Evolutionary conservation across 2,113 vertebrate species (phyloP), one percentile per base, ranked within the genome.

Genomic region (Ranitomeya variabilis): DNA sequence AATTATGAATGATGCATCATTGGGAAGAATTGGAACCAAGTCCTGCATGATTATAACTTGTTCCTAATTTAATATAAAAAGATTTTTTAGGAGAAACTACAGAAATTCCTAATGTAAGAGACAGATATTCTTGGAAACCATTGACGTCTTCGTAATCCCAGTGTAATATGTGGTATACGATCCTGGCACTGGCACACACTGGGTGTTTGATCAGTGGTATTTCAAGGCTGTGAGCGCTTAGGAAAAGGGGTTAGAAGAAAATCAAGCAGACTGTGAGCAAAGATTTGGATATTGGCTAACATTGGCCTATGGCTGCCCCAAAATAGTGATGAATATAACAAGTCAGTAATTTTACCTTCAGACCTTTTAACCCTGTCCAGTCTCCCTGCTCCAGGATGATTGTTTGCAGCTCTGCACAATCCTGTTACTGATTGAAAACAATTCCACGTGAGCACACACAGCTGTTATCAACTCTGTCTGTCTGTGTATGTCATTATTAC

Each of bases 361-460:
- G 80, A 18, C 15, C 55, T 15, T 79, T 79, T 57, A 86, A 86
- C 52, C 19, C 0, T 3, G 23, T 86, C 64, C 60, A 82, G 71
- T 14, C 8, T 62, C 89, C 85, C 23, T 23, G 12, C 45, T 52
- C 69, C 74, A 77, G 90, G 51, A 7, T 74, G 88, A 88, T 88
- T 90, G 87, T 78, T 89, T 71, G 13, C 85, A 90, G 92, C 91
- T 90, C 80, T 88, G 37, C 87, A 85, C 81, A 76, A 37, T 60
- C 54, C n/a, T 4, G 11, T 73, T 74, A 85, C 69, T 86, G 84
- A 86, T 86, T 74, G 66, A 52, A 85, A 5, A 14, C 11, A 55
- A 18, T 13, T 21, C 45, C 16, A 2, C 31, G 2, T 73, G 69
- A 51, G 5, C 19, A 12, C 14, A 12, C 11, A 23, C 83, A 85